Conservation (phyloP, 2,113 vertebrate genomes). For the Festucalex cinctus region DNA sequence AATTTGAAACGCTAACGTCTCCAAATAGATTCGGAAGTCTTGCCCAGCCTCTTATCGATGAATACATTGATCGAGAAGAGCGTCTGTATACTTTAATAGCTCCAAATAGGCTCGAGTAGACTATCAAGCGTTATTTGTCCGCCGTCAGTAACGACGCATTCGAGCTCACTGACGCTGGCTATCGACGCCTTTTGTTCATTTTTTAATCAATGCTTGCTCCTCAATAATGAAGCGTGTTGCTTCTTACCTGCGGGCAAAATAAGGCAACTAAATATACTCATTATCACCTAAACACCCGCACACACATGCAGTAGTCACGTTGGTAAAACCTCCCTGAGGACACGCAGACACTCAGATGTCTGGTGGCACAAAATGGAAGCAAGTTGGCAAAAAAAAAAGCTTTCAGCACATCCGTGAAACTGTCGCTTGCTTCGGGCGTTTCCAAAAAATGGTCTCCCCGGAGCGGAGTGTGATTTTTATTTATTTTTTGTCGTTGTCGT, state of each 20-base stretch:
- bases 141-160: not conserved
- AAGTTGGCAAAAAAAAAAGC: conserved; percentile 22
- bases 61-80: not conserved
- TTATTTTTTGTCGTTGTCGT: too few relatives aligned
- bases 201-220: conserved; percentile 57
- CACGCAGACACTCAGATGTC: conserved; percentile 31
- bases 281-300: not conserved
- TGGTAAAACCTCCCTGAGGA: conserved; percentile 19
- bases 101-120: not conserved
- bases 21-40: not conserved
- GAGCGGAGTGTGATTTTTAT: not conserved
- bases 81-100: not conserved
- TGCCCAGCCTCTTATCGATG: not conserved
- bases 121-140: not conserved
- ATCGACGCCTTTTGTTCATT: conserved; percentile 54
- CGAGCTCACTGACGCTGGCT: not conserved
- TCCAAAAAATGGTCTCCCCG: not conserved
- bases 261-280: conserved; percentile 15
- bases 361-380: conserved; percentile 24
- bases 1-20: not conserved
- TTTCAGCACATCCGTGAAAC: conserved; percentile 42
- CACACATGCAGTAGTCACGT: not conserved
- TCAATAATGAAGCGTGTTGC: conserved; percentile 63
- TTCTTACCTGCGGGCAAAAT: conserved; percentile 25
- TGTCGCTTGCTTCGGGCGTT: conserved; percentile 26